These are phyloP conservation scores for Anarrhichthys ocellatus DNA, from an alignment of 2,113 vertebrate species.

Conservation along the genomic window DNA sequence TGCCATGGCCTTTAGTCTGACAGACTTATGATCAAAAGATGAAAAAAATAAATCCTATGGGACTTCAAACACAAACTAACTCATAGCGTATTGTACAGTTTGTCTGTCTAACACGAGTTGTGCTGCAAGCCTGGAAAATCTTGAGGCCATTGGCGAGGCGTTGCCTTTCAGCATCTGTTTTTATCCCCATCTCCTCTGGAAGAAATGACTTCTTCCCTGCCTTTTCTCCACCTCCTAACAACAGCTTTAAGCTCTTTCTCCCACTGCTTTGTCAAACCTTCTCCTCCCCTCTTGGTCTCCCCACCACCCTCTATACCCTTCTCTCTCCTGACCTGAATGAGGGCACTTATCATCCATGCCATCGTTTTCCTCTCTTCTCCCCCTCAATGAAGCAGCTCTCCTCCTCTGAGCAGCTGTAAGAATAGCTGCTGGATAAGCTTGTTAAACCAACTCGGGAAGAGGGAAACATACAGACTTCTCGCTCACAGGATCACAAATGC, in stretches of 20 bases:
- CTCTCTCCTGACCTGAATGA: conserved; percentile 12
- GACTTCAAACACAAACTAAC: conserved; percentile 22
- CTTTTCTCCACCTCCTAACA: conserved; percentile 47
- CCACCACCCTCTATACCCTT: conserved; percentile 1
- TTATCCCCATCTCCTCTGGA: conserved; percentile 42
- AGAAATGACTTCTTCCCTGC: conserved; percentile 25
- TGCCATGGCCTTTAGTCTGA: conserved; percentile 32
- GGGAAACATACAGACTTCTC: conserved; percentile 27
- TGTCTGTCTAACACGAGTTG: background rate
- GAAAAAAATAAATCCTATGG: conserved; percentile 40
- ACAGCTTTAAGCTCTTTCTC: conserved; percentile 43
- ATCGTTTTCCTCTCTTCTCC: conserved; percentile 39
- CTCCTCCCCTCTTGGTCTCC: background rate
- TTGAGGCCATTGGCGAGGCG: background rate
- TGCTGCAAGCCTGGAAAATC: background rate
- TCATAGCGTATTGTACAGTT: conserved; percentile 21
- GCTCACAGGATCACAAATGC: conserved; percentile 23
- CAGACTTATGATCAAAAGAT: conserved; percentile 57
- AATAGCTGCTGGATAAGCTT: conserved; percentile 51
- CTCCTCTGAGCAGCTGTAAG: conserved; percentile 43
- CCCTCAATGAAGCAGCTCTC: conserved; percentile 41
- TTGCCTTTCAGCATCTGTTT: conserved; percentile 30
- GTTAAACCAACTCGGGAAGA: conserved; percentile 60
- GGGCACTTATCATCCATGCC: conserved; percentile 32
- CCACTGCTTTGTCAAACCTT: conserved; percentile 10